Evolutionary conservation across 2,113 vertebrate genomes (phyloP).

Genomic region (Thamnophis sirtalis): DNA sequence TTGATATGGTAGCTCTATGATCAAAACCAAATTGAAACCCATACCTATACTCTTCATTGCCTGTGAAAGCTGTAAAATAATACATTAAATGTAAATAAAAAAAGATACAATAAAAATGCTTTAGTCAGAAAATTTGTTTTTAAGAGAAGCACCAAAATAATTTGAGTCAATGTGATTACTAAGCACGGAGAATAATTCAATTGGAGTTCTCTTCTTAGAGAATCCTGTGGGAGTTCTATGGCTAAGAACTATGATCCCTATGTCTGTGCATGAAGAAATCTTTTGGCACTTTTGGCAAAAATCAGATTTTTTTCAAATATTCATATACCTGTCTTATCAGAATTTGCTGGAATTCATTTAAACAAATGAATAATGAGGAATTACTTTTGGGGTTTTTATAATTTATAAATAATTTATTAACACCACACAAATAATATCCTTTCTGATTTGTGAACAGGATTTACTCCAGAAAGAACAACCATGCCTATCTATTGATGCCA

Average conservation of each 20-base stretch:
- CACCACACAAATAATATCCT: background rate
- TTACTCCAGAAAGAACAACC: background rate
- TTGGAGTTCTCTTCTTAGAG: background rate
- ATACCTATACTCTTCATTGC: background rate
- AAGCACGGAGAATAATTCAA: background rate
- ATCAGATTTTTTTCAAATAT: background rate
- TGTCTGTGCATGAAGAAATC: background rate
- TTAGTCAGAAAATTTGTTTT: background rate
- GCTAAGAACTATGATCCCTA: background rate
- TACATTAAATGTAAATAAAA: background rate
- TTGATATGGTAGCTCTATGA: background rate
- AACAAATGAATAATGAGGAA: background rate
- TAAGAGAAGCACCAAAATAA: background rate
- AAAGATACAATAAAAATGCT: background rate
- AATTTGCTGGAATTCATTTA: background rate
- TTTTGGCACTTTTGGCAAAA: background rate
- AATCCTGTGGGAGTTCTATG: background rate
- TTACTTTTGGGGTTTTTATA: background rate
- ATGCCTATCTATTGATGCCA: background rate
- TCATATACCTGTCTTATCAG: background rate
- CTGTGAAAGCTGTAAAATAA: background rate
- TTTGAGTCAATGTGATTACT: background rate
- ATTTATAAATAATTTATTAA: background rate
- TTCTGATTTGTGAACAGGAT: background rate
- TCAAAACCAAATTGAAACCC: background rate